These are phyloP conservation scores for Cariama cristata DNA, from an alignment of 2,113 vertebrate genomes.

Conservation along the genomic window DNA sequence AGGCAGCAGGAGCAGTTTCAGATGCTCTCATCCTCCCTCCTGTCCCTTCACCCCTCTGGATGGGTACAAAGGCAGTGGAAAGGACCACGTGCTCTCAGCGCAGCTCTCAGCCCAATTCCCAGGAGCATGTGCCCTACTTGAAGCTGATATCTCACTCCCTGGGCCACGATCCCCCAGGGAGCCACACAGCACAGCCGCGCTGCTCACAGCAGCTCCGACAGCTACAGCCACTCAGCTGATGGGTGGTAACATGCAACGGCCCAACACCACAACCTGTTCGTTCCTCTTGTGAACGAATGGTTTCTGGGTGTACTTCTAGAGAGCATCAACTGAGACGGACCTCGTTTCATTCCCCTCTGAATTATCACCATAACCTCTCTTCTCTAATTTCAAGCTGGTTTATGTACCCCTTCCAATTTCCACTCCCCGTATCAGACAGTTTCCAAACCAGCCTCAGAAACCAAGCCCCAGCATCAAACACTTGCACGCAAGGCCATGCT, in stretches of 20 bases:
- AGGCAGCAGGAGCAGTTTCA: not conserved
- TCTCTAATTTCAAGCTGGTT: not conserved
- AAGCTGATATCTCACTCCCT: rapidly evolving
- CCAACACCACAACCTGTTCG: rapidly evolving
- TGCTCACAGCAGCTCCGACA: not conserved
- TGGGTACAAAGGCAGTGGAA: not conserved
- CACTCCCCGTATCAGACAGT: rapidly evolving
- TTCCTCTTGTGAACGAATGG: not conserved
- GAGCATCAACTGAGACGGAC: not conserved
- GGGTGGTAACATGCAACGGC: rapidly evolving
- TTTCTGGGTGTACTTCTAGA: not conserved
- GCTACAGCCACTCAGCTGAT: not conserved
- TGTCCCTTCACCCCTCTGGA: not conserved
- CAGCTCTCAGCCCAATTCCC: not conserved
- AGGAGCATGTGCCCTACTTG: not conserved
- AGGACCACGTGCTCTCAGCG: rapidly evolving
- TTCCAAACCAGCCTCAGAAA: not conserved
- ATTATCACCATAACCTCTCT: not conserved
- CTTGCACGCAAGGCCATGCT: rapidly evolving
- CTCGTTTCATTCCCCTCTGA: not conserved
- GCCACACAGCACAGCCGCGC: rapidly evolving
- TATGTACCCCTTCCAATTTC: not conserved
- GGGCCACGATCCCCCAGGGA: not conserved
- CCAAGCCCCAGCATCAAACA: not conserved
- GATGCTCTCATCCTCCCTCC: not conserved